Base-by-base conservation (phyloP, 2,888 invertebrate genomes). In the Sylvicola fuscatus region DNA sequence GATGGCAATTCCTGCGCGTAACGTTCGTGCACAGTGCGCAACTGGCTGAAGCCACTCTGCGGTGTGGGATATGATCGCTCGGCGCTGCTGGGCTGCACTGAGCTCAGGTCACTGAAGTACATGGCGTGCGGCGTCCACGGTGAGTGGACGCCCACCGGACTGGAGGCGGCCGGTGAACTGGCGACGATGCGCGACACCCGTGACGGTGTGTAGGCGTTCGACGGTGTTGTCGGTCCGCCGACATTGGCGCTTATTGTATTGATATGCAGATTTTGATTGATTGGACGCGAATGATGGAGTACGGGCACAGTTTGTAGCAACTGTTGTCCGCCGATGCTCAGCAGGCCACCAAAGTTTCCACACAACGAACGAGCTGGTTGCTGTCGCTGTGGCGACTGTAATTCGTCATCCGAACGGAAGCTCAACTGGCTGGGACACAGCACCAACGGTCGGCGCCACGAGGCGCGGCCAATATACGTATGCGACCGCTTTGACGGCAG, bases 71-170 rank as follows among this genome's bases (percentile, higher is more conserved):
- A 73, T 1, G 83, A 82, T 35, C 78, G 70, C 48, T 78, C 83
- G 7, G 70, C 79, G 14, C 81, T 80, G 47, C 80, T 78, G 32
- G 81, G 75, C 49, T 74, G 75, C 40, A 87, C 86, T 31, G 84
- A 84, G 60, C 86, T 86, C 47, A 87, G 68, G 59, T 87, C 86
- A 52, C 80, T 82, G 49, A 81, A 78, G 61, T 83, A 81, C 41
- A 75, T 65, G 1, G 44, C 40, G 15, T 35, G 30, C 37, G 77
- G 72, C 13, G 77, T 71, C 66, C 76, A 76, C 38, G 78, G 76
- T 3, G 75, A 66, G 52, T 70, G 65, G 32, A 65, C 50, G 46
- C 48, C 45, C 42, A 64, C 56, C 10, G 66, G 68, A 40, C 68
- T 69, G 47, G 70, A 67, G 40, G 65, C 61, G 54, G 72, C 71